phyloP scores from a whole-genome alignment of 2,888 invertebrate genomes.

The Scaptomyza cyrtandrae region DNA sequence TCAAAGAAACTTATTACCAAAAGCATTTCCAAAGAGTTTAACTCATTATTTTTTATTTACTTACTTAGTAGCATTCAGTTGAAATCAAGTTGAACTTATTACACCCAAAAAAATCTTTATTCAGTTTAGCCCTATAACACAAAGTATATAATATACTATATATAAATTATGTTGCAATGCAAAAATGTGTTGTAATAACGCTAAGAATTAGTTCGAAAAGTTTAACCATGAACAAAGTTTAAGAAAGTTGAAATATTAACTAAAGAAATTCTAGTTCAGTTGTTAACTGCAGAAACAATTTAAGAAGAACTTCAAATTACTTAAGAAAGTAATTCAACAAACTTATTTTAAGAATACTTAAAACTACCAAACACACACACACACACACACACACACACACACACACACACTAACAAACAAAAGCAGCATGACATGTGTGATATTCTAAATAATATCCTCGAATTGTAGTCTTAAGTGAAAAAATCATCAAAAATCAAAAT shows the following conservation, averaged over 20 bases:
- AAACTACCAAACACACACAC: no score
- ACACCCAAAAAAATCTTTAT: constrained; percentile 35
- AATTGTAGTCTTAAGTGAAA: constrained; percentile 59
- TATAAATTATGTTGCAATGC: constrained; percentile 25
- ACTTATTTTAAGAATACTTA: constrained; percentile 20
- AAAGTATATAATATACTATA: constrained; percentile 19
- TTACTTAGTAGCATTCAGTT: constrained; percentile 57
- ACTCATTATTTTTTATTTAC: constrained; percentile 27
- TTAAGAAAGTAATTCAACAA: constrained; percentile 13
- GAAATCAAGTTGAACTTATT: constrained; percentile 50
- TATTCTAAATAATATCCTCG: constrained; percentile 80
- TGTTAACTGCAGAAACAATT: constrained; percentile 41
- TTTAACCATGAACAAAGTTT: constrained; percentile 9
- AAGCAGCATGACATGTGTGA: constrained; percentile 74
- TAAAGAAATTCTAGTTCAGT: constrained; percentile 59
- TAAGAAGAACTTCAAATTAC: background rate
- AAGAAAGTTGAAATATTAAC: constrained; percentile 57
- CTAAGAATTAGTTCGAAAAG: constrained; percentile 26
- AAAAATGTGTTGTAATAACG: constrained; percentile 41
- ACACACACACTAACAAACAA: constrained; percentile 22
- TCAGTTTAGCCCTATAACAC: constrained; percentile 54
- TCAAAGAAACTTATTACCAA: constrained; percentile 51
- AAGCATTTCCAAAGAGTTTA: constrained; percentile 67
- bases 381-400: constrained; percentile 27
- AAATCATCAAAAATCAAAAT: constrained; percentile 20